These are phyloP conservation scores for Pollenia angustigena DNA, from an alignment of 2,888 invertebrate species.

Conservation along the genomic window DNA sequence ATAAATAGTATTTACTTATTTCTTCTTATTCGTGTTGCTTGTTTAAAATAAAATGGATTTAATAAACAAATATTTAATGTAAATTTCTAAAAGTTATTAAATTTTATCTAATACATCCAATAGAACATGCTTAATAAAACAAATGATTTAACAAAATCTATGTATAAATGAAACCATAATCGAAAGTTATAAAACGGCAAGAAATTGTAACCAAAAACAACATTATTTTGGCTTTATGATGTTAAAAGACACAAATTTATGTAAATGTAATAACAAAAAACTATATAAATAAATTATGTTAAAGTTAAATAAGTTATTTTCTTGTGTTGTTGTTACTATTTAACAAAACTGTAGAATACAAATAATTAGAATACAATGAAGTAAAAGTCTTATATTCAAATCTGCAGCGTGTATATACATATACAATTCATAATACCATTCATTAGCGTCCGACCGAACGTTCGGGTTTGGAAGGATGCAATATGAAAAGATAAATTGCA, in stretches of 20 bases:
- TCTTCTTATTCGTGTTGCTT: conserved; percentile 48
- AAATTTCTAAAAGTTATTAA: conserved; percentile 26
- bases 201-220: conserved; percentile 7
- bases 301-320: neutral
- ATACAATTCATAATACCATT: no score
- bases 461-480: no score
- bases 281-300: conserved; percentile 19
- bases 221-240: conserved; percentile 12
- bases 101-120: neutral
- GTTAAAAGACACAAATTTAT: conserved; percentile 24
- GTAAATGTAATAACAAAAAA: conserved; percentile 14
- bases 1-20: conserved; percentile 22
- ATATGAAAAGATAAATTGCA: no score
- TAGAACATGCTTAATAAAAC: neutral
- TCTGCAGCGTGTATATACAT: no score
- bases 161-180: neutral
- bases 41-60: conserved; percentile 45
- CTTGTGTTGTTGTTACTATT: no score
- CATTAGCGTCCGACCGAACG: no score
- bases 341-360: no score
- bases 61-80: conserved; percentile 11
- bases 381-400: no score
- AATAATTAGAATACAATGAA: no score
- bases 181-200: neutral
- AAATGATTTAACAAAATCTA: neutral